phyloP scores from a whole-genome alignment of 2,113 vertebrate species.

The Phocoena sinus region DNA sequence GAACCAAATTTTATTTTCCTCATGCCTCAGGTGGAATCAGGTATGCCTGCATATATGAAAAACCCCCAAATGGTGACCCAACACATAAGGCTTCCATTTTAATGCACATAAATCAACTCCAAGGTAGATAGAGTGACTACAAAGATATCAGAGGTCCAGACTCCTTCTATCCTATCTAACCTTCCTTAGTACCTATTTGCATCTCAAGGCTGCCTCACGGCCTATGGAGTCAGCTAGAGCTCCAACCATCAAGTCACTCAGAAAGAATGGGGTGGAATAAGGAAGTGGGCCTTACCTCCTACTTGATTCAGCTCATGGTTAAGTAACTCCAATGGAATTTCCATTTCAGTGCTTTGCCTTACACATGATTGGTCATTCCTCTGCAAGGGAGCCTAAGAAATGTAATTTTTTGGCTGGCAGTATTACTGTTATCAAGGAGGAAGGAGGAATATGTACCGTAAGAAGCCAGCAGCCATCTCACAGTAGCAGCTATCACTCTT shows the following conservation, averaged over 20 bases:
- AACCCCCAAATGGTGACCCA: not conserved
- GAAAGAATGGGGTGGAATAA: not conserved
- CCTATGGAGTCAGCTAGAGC: not conserved
- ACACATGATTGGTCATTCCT: not conserved
- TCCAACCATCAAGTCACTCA: not conserved
- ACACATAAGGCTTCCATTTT: not conserved
- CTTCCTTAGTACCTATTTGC: not conserved
- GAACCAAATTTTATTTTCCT: not conserved
- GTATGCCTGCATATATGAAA: not conserved
- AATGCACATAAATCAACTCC: not conserved
- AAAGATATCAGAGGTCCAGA: not conserved
- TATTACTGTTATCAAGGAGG: not conserved
- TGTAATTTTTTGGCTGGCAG: not conserved
- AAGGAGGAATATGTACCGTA: fast-evolving
- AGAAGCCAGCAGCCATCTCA: not conserved
- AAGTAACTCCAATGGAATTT: not conserved
- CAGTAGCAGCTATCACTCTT: not conserved
- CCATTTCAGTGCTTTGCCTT: not conserved
- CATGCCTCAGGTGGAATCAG: not conserved
- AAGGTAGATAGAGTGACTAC: not conserved
- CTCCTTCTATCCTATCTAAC: not conserved
- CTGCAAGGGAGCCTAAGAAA: not conserved
- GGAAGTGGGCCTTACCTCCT: fast-evolving
- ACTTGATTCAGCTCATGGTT: not conserved
- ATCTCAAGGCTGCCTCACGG: not conserved